Evolutionary conservation across 2,113 vertebrate genomes (phyloP).

Genomic region (Nyctibius bracteatus): DNA sequence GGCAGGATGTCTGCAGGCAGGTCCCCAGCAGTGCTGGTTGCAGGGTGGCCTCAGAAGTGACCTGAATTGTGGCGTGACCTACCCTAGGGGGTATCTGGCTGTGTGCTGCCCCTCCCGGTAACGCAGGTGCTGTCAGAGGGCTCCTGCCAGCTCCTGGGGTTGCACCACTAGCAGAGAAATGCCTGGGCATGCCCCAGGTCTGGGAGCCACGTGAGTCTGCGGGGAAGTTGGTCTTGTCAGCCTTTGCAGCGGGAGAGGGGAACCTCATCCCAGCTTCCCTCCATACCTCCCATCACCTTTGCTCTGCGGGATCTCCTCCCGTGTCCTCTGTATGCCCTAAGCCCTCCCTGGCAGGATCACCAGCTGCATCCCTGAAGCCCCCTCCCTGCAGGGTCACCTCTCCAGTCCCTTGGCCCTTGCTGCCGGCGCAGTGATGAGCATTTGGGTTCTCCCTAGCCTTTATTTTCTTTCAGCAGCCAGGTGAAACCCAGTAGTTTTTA

Average conservation of each 20-base stretch:
- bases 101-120: background rate
- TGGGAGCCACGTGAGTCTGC: rapidly evolving
- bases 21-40: background rate
- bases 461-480: background rate
- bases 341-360: background rate
- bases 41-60: background rate
- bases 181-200: background rate
- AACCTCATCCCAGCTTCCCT: background rate
- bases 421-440: rapidly evolving
- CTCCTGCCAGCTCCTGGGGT: background rate
- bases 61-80: rapidly evolving
- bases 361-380: background rate
- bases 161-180: background rate
- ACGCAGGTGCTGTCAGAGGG: background rate
- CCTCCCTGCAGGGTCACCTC: background rate
- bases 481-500: constrained; percentile 48
- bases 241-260: background rate
- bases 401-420: background rate
- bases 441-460: background rate
- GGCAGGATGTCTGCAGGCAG: background rate
- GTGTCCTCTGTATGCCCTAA: background rate
- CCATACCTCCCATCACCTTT: rapidly evolving
- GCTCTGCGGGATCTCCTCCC: background rate
- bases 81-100: too few species aligned
- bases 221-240: background rate